These are phyloP conservation scores for Caenorhabditis becei DNA, from an alignment of 2,888 invertebrate genomes.

Conservation along the genomic window DNA sequence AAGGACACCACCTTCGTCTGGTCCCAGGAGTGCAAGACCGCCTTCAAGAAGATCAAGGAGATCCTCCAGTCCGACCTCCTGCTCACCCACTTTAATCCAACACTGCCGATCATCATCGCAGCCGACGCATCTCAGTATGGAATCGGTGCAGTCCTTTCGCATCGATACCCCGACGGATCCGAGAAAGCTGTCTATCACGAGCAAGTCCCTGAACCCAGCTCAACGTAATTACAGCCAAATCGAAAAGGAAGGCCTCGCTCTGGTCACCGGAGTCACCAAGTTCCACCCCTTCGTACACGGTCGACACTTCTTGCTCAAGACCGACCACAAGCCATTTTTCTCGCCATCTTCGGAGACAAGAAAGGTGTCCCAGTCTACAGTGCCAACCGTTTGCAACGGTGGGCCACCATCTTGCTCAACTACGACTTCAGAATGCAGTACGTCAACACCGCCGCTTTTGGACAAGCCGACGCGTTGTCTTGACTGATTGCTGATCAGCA, in stretches of 20 bases:
- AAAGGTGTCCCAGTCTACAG: constrained; percentile 68
- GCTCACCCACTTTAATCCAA: constrained; percentile 79
- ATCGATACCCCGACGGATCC: constrained; percentile 61
- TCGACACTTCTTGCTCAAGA: constrained; percentile 80
- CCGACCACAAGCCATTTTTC: constrained; percentile 81
- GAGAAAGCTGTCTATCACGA: constrained; percentile 66
- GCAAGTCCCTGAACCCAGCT: constrained; percentile 54
- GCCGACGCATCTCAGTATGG: constrained; percentile 78
- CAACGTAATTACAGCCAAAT: constrained; percentile 71
- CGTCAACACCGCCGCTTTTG: constrained; percentile 74
- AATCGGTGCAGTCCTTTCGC: too few species aligned
- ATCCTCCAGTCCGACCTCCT: constrained; percentile 41
- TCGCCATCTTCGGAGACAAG: constrained; percentile 67
- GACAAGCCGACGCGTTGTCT: constrained; percentile 81
- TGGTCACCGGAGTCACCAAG: constrained; percentile 81
- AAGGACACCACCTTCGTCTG: constrained; percentile 56
- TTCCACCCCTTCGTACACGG: constrained; percentile 83
- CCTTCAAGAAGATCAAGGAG: constrained; percentile 36
- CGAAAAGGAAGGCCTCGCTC: constrained; percentile 66
- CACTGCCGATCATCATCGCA: constrained; percentile 78
- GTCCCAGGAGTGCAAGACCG: constrained; percentile 25
- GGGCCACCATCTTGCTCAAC: constrained; percentile 78
- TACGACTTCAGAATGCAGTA: constrained; percentile 81
- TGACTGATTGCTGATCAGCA: constrained; percentile 60
- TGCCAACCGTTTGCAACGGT: constrained; percentile 71